Base-by-base conservation (phyloP, 1,140 invertebrate genomes). In the Drosophila aff. region DNA sequence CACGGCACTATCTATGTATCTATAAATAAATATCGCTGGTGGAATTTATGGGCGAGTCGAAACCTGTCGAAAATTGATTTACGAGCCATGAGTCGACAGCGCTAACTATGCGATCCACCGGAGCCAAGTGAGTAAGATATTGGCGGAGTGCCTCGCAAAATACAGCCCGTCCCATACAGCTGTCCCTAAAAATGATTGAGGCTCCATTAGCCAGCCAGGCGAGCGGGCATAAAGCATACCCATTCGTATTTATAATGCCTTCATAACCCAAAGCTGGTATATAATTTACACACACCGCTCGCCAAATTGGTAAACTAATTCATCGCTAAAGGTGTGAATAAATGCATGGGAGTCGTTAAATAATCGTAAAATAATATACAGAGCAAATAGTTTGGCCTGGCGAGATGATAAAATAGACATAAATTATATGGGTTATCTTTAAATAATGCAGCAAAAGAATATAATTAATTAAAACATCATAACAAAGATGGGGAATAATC, bases 41-140 rank as follows among this genome's bases (percentile, higher is more conserved):
- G 57, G 63, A 77, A 78, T 69, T 77, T 77, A 77, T 78, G 75
- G 75, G 74, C n/a, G 43, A 78, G 75, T 78, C 75, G 47, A 52
- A 40, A 57, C 38, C 76, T 77, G 58, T 55, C 74, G 50, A 60
- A 78, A 69, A 77, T 58, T 78, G 75, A 78, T 78, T 78, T 78
- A 78, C 58, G 74, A 77, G 55, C 36, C 55, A 60, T 38, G 75
- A 47, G 58, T 78, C 55, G 63, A 77, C 65, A 77, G 50, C 50
- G 57, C 57, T 76, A 59, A 76, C 63, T 40, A 76, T 59, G 55
- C 36, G 43, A 65, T 68, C 52, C 61, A 36, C 50, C 52, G 46
- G n/a, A 58, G 47, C 50, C 53, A 50, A 61, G 65, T 47, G 57
- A 77, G 61, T 62, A 63, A 74, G 72, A 67, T 73, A 73, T 73